Evolutionary conservation across 2,797 vertebrate species (phyloP), one percentile per base, ranked within the genome.

Genomic region (Rhinella marina): DNA sequence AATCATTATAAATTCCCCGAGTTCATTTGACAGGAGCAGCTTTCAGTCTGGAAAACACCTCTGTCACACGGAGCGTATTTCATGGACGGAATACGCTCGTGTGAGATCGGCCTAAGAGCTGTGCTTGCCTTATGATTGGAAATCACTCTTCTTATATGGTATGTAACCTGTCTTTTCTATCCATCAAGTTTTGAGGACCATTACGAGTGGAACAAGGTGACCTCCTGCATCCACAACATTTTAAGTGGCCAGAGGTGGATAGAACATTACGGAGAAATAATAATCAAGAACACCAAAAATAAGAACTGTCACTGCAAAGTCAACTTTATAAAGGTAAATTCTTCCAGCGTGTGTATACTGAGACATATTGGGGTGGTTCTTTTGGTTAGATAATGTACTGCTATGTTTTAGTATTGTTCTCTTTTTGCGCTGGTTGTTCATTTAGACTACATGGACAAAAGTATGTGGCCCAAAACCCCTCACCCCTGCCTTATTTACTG

Each of bases 131-230:
- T 23, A 59, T 59, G 17, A 4, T 56, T 56, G 19, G 14, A 17
- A 59, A 23, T n/a, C 21, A 9, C 2, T 7, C 21, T 62, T 4
- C 12, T 54, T 54, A 14, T 23, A n/a, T 62, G 1, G 1, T 48
- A 23, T 23, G 78, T 64, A 25, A 64, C 16, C 9, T 19, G 3
- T 82, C 57, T 41, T 77, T 41, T 83, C 32, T 59, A 9, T 56
- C 7, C 32, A 64, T 41, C 90, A 84, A 98, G 98, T 85, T 96
- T 94, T 88, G 96, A 96, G 80, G 98, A 99, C 87, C 97, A 98
- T 93, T 99, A 98, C 90, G 96, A 97, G 80, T 99, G 98, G 98
- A 99, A 98, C 94, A 99, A 99, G 91, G 98, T 99, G 90, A 99
- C 98, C 0, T 99, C 98, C 32, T 99, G 98, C 91, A 97, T 99